These are phyloP conservation scores for Pristionchus arcanus DNA, from an alignment of 2,888 invertebrate species.

Conservation along the genomic window DNA sequence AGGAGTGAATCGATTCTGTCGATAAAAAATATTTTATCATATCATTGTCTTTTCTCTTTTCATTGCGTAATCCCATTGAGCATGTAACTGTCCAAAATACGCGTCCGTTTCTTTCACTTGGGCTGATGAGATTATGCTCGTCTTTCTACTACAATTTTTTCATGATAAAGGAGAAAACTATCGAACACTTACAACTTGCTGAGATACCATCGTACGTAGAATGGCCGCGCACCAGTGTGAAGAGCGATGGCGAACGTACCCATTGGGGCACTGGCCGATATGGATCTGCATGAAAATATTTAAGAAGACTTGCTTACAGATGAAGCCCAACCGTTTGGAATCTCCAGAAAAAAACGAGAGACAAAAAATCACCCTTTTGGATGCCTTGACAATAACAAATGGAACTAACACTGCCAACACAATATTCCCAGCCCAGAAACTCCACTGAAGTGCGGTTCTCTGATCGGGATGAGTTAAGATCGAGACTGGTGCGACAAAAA, in stretches of 20 bases:
- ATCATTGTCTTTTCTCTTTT: background rate
- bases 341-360: background rate
- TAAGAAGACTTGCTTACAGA: background rate
- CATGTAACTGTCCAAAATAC: background rate
- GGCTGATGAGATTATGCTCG: background rate
- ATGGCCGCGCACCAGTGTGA: background rate
- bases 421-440: background rate
- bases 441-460: background rate
- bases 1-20: too few relatives aligned
- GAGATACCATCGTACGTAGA: slow-evolving; percentile 34
- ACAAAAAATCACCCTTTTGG: too few relatives aligned
- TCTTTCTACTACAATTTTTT: background rate
- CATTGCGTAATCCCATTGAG: slow-evolving; percentile 17
- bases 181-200: background rate
- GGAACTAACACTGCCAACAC: background rate
- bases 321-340: background rate
- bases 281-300: background rate
- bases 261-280: background rate
- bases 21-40: background rate
- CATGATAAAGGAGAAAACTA: background rate
- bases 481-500: background rate
- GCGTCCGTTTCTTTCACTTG: slow-evolving; percentile 2
- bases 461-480: background rate
- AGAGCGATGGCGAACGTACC: slow-evolving; percentile 6
- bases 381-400: background rate